A percentile compares a stretch with the other conserved stretches of the same genome.
Evolutionary conservation across 2,888 invertebrate species (phyloP).

Genomic region (Fragum whitleyi): DNA sequence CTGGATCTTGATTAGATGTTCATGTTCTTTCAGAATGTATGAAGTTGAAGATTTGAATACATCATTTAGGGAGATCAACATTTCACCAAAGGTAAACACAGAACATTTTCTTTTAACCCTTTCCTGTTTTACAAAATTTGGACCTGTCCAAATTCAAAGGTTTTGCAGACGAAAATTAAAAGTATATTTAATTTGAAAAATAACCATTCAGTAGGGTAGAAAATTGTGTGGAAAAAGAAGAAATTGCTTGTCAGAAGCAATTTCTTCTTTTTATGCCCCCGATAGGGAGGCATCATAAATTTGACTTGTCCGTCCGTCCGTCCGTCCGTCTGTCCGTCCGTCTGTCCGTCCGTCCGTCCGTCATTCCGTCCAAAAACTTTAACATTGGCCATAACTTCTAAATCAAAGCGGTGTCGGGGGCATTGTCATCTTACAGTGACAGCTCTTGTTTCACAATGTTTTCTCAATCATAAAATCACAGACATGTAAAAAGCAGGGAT

Average conservation of each 20-base stretch:
- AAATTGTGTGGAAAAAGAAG: not conserved
- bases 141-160: not conserved
- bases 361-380: no score
- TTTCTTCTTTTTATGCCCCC: not conserved
- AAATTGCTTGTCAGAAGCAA: not conserved
- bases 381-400: no score
- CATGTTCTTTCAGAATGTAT: conserved; percentile 4
- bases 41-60: conserved; percentile 1
- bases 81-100: conserved; percentile 6
- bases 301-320: no score
- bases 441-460: no score
- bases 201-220: not conserved
- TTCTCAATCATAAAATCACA: no score
- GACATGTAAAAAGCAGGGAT: no score
- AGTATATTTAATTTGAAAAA: not conserved
- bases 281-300: no score
- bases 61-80: not conserved
- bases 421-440: no score
- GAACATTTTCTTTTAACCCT: not conserved
- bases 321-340: no score
- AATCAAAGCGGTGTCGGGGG: no score
- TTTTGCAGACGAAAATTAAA: not conserved
- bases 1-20: no score
- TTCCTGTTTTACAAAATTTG: not conserved
- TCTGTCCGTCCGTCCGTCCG: no score